Evolutionary conservation across 2,113 vertebrate genomes (phyloP).

Genomic region (Psephotus haematonotus): DNA sequence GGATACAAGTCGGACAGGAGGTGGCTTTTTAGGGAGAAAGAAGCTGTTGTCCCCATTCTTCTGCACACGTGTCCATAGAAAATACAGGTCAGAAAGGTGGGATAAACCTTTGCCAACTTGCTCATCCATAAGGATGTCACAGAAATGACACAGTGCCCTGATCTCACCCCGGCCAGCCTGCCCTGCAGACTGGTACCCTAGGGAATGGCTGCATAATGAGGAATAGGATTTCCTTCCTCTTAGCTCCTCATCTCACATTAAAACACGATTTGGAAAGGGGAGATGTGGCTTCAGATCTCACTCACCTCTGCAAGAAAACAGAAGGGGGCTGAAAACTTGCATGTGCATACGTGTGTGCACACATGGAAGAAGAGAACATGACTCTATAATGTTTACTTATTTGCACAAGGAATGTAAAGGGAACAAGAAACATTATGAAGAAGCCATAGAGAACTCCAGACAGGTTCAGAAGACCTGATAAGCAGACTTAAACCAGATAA

Average conservation of each 20-base stretch:
- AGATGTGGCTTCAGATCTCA: not conserved
- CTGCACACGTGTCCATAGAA: not conserved
- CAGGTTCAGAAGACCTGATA: not conserved
- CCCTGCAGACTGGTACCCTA: not conserved
- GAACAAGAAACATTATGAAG: not conserved
- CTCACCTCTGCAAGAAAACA: not conserved
- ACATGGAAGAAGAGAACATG: not conserved
- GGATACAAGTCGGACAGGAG: not conserved
- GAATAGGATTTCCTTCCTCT: not conserved
- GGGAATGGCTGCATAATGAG: not conserved
- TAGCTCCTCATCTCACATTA: not conserved
- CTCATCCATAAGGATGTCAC: not conserved
- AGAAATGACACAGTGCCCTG: not conserved
- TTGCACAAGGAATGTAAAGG: not conserved
- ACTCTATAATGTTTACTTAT: not conserved
- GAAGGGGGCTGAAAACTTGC: not conserved
- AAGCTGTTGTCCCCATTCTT: not conserved
- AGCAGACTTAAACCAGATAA: not conserved
- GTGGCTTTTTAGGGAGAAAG: not conserved
- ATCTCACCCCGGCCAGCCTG: not conserved
- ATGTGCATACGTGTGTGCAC: fast-evolving
- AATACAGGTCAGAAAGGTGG: not conserved
- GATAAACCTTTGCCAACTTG: not conserved
- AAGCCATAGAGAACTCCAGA: not conserved
- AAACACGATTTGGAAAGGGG: not conserved